Evolutionary conservation across 1,140 invertebrate species (phyloP), one percentile per base, ranked within the genome.

Genomic region (Polypedilum vanderplanki): DNA sequence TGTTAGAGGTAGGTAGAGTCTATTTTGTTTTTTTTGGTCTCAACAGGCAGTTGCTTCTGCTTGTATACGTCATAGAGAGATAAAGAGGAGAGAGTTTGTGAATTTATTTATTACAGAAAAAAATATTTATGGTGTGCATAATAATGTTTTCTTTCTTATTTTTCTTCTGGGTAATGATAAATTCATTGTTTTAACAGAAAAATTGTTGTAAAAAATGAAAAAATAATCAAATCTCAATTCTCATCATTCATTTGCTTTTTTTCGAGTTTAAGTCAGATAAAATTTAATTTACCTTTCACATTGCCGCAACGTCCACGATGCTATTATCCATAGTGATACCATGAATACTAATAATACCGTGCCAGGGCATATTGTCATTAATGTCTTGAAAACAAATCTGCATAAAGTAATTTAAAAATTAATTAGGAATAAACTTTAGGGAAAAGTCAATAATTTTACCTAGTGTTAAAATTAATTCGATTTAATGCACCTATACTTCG

Each of bases 351-450:
- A 87, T 78, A 99, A 88, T 76, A 99, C 96, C 73, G 97, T 99
- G 78, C 97, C 98, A 24, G 98, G 98, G 85, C 97, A 99, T 81
- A 99, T 98, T 81, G 97, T 99, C 98, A 99, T 99, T 78, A 99
- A 86, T 73, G 98, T 99, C 87, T 99, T 99, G 80, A 99, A 88
- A 80, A 99, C 97, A 86, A 99, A 99, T 81, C 92, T 90, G 81
- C 74, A 79, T 83, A 79, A 41, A 46, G 18, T 57, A 67, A 76
- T 75, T 41, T 73, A 75, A 64, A 12, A 10, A 70, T 70, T 64
- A 74, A 41, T 73, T 70, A 73, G 9, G 2, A 24, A 65, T 2
- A 74, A 10, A 40, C 40, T 24, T 24, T 73, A 22, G 2, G 3
- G n/a, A n/a, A n/a, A 3, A 17, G 7, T 20, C n/a, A 2, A 3